Evolutionary conservation across 2,888 invertebrate species (phyloP).

Genomic region (Opisthograptis luteolata): DNA sequence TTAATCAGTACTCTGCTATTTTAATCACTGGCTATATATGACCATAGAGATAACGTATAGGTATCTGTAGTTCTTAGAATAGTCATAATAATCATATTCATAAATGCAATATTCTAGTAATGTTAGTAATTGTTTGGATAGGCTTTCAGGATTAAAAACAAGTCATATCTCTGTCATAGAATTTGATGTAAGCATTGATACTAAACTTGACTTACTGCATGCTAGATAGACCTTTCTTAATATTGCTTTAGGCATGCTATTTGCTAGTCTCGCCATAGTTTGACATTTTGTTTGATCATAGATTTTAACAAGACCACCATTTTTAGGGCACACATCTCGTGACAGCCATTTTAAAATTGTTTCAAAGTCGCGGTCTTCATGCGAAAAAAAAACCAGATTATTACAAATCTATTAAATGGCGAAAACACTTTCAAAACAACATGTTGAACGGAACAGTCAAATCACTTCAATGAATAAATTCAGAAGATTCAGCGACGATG

Average conservation of each 20-base stretch:
- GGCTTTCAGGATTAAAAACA: constrained; percentile 1
- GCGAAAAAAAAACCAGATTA: too few species aligned
- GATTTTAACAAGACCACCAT: too few species aligned
- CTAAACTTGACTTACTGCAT: too few species aligned
- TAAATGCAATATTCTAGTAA: constrained; percentile 13
- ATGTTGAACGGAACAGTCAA: not conserved
- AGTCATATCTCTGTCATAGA: not conserved
- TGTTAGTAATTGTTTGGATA: constrained; percentile 16
- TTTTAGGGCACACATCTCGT: too few species aligned
- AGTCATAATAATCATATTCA: constrained; percentile 1
- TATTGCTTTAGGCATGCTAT: too few species aligned
- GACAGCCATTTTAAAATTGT: too few species aligned
- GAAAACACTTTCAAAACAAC: not conserved
- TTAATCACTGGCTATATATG: constrained; percentile 2
- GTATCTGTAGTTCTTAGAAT: constrained; percentile 8
- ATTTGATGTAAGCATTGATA: too few species aligned
- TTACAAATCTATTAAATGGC: not conserved
- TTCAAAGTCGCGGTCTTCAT: too few species aligned
- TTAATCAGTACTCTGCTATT: too few species aligned
- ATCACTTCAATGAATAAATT: constrained; percentile 15
- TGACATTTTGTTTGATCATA: too few species aligned
- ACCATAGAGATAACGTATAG: constrained; percentile 5
- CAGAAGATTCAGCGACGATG: constrained; percentile 5
- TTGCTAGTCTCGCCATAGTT: too few species aligned
- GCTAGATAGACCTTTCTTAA: too few species aligned